phyloP scores from a whole-genome alignment of 2,888 invertebrate species.

The Dasypogon diadema region DNA sequence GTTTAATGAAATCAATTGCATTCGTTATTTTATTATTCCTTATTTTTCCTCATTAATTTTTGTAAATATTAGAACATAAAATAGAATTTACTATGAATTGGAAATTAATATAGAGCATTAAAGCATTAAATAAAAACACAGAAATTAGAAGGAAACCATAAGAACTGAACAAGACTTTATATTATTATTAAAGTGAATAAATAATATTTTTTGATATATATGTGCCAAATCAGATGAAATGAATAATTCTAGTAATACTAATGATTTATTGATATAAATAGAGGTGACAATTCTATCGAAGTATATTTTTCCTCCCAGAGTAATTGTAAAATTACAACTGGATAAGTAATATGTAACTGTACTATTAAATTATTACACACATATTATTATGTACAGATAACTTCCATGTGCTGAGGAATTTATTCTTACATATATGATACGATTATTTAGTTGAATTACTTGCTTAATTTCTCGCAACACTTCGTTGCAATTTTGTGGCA shows the following conservation, averaged over 20 bases:
- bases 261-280: slow-evolving; percentile 32
- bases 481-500: too few species aligned
- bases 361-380: slow-evolving; percentile 28
- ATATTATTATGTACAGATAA: slow-evolving; percentile 31
- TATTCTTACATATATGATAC: slow-evolving; percentile 14
- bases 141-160: background rate
- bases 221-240: slow-evolving; percentile 45
- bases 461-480: too few species aligned
- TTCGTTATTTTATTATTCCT: background rate
- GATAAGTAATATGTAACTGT: slow-evolving; percentile 35
- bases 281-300: slow-evolving; percentile 29
- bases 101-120: background rate
- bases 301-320: slow-evolving; percentile 42
- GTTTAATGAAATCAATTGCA: background rate
- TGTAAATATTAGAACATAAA: background rate
- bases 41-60: background rate
- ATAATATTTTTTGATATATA: slow-evolving; percentile 50
- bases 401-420: slow-evolving; percentile 45
- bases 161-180: slow-evolving; percentile 48
- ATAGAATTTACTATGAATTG: slow-evolving; percentile 15
- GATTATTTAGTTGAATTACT: too few species aligned
- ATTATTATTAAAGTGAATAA: slow-evolving; percentile 18
- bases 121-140: background rate
- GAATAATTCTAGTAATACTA: slow-evolving; percentile 35
- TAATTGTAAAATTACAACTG: slow-evolving; percentile 38